Percentiles rank a stretch among this genome's conserved stretches.
Evolutionary conservation across 2,888 invertebrate species (phyloP).

Genomic region (Steinernema hermaphroditum): DNA sequence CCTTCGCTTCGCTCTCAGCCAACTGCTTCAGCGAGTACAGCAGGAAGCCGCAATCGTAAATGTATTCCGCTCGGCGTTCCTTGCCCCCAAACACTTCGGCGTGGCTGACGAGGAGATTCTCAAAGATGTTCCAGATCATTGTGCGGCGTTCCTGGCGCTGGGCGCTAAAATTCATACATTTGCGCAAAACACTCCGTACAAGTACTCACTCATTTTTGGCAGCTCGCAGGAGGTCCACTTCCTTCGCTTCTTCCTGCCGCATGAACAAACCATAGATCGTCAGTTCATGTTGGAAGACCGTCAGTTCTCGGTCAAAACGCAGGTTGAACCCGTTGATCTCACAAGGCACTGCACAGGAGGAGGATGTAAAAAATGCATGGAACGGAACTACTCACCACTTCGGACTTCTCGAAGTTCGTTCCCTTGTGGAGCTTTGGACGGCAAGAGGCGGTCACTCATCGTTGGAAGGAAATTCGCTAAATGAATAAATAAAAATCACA

Average conservation of each 20-base stretch:
- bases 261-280: not conserved
- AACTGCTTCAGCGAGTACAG: not conserved
- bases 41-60: slow-evolving; percentile 7
- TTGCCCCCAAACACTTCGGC: not conserved
- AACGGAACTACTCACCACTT: too few relatives aligned
- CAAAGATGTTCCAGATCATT: not conserved
- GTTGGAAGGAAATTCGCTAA: too few relatives aligned
- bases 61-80: not conserved
- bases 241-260: not conserved
- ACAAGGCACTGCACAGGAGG: too few relatives aligned
- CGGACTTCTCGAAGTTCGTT: too few relatives aligned
- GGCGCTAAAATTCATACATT: not conserved
- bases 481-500: too few relatives aligned
- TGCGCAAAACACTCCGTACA: too few relatives aligned
- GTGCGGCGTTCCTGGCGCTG: not conserved
- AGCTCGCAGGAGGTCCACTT: not conserved
- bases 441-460: too few relatives aligned
- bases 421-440: too few relatives aligned
- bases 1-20: not conserved
- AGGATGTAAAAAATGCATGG: too few relatives aligned
- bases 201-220: slow-evolving; percentile 11
- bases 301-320: not conserved
- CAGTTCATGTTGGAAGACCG: not conserved
- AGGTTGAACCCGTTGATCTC: not conserved
- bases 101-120: not conserved